Base-by-base conservation (phyloP, 2,797 vertebrate genomes). In the Myotis vivesi region DNA sequence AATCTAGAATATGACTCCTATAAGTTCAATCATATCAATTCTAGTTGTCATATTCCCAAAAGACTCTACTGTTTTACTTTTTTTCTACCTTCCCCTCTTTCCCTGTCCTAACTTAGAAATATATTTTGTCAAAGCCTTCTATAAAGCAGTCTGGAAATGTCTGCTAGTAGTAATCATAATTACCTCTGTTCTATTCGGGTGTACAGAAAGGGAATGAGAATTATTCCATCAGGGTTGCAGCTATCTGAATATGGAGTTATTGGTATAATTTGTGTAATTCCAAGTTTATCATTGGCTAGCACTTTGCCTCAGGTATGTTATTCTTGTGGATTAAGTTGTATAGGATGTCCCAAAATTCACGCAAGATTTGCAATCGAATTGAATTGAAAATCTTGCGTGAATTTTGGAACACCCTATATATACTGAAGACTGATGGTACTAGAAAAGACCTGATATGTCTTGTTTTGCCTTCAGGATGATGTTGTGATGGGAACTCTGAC, bases 401-500 rank as follows among this genome's bases (percentile, higher is more conserved):
- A 38, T 38, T 38, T 38, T 38, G 38, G 38, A 1, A 38, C 38
- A 38, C 38, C 38, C 38, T 38, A 38, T 38, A 38, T 51, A 46
- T 28, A 17, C 41, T 46, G 22, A 51, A 87, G 53, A 36, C 1
- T 59, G 49, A 20, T 10, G 9, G 5, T 55, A 22, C 25, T 72
- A 41, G 51, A 92, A 89, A 93, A 83, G 46, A n/a, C 5, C 69
- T 33, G 6, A 5, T 23, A 1, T 41, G n/a, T 41, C 30, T 76
- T 79, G 20, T 22, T 85, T 94, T 94, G 16, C 69, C 62, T 95
- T 38, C 81, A 99, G 99, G 99, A 99, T 73, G 99, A 99, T 53
- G 98, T 99, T 20, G 99, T 99, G 88, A 99, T 99, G 99, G 99
- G 99, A 25, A 99, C 99, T 3, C 97, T 99, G 97, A 99, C 99